Evolutionary conservation across 2,113 vertebrate species (phyloP).

Genomic region (Oxyura jamaicensis): DNA sequence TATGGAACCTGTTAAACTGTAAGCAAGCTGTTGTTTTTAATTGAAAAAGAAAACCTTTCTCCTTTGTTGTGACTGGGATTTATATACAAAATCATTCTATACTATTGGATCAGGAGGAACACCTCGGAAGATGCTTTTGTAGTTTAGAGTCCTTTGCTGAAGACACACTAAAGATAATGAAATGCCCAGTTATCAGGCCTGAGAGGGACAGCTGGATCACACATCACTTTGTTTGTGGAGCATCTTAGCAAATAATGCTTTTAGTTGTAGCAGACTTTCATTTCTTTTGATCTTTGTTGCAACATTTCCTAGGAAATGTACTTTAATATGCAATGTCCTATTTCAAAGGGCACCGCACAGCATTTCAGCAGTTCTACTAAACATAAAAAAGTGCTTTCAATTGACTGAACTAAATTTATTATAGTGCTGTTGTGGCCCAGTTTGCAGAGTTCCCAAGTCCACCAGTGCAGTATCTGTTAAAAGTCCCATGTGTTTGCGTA

Average conservation of each 20-base stretch:
- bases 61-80: not conserved
- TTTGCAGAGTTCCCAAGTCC: not conserved
- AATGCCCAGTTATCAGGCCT: not conserved
- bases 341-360: not conserved
- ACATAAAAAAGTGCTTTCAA: not conserved
- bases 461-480: not conserved
- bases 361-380: not conserved
- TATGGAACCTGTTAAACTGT: not conserved
- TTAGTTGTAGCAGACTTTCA: not conserved
- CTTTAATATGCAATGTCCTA: not conserved
- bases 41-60: not conserved
- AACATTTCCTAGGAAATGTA: not conserved
- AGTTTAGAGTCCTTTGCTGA: not conserved
- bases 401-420: not conserved
- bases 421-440: not conserved
- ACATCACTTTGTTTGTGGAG: not conserved
- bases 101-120: not conserved
- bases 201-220: not conserved
- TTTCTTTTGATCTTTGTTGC: not conserved
- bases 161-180: not conserved
- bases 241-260: not conserved
- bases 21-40: not conserved
- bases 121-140: not conserved
- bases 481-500: not conserved
- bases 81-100: not conserved